Base-by-base conservation (phyloP, 2,113 vertebrate species). In the Laticauda laticaudata region DNA sequence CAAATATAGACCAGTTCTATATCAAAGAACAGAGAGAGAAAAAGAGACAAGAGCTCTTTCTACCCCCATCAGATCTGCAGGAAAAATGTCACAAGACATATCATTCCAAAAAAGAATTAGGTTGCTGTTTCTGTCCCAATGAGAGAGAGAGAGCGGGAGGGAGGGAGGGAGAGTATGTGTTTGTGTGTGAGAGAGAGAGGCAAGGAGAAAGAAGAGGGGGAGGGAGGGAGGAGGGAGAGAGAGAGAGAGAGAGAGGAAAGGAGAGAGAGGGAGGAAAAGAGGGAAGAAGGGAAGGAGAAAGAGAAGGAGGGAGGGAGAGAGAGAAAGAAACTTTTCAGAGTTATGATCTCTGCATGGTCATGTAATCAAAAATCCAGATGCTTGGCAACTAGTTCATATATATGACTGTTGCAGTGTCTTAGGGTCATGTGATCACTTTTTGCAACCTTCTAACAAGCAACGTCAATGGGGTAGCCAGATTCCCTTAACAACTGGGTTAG, bases 31-130 rank as follows among this genome's bases (percentile, higher is more conserved):
- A 90, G 1, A 34, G 4, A 26, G 34, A 15, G 34, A 81, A 34
- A 34, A n/a, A 39, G 29, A 75, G 34, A n/a, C 29, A 39, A 34
- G 91, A 94, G 94, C 95, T 95, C 91, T 92, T 8, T 53, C 61
- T n/a, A 15, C 14, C 96, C 95, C 96, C 95, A 97, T 92, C 92
- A 93, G 95, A 92, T 92, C 95, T 93, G 6, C 91, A 45, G 93
- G 97, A 94, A 91, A 75, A 93, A 87, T 69, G 90, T 88, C 96
- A 94, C 94, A 93, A 90, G 95, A 96, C 56, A 90, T 90, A 95
- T 95, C 94, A 88, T 93, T 96, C 91, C 26, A 89, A 87, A 89
- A 88, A 23, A 64, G 90, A 90, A 95, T 94, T 91, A 95, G 94
- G 90, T 92, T 94, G 95, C 94, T 89, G 91, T 88, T 93, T 64